These are phyloP conservation scores for Capricornis sumatraensis DNA, from an alignment of 2,113 vertebrate species.

Conservation along the genomic window DNA sequence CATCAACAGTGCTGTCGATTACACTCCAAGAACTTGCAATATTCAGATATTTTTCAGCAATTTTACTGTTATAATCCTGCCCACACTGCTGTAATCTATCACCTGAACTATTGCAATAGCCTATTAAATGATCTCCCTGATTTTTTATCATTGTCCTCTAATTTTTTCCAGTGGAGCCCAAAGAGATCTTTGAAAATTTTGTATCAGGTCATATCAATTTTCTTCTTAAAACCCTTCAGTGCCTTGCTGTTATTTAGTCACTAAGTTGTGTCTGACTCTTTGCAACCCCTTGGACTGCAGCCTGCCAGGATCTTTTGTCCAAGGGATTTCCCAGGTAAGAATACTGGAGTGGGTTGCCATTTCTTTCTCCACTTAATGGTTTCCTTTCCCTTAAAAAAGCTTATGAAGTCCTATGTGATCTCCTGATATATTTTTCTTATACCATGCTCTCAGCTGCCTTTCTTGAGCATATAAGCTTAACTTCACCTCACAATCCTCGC, in stretches of 20 bases:
- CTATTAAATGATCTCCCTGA: neutral
- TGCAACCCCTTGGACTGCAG: neutral
- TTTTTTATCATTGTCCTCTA: neutral
- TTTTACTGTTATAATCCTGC: neutral
- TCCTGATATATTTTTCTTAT: neutral
- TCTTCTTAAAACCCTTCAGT: neutral
- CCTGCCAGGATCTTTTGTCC: neutral
- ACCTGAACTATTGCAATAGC: neutral
- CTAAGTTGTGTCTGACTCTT: neutral
- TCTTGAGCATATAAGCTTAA: neutral
- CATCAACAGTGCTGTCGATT: neutral
- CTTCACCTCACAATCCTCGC: neutral
- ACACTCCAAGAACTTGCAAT: neutral
- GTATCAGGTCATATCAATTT: neutral
- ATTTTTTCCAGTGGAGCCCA: neutral
- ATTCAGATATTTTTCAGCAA: neutral
- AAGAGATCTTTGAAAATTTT: neutral
- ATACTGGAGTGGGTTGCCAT: neutral
- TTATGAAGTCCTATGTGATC: neutral
- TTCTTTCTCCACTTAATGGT: neutral
- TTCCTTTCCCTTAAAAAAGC: neutral
- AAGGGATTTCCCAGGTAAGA: neutral
- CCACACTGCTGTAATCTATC: neutral
- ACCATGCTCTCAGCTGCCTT: neutral
- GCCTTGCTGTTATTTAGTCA: neutral